These are phyloP conservation scores for Drosophila monieri DNA, from an alignment of 2,888 invertebrate species.

Conservation along the genomic window DNA sequence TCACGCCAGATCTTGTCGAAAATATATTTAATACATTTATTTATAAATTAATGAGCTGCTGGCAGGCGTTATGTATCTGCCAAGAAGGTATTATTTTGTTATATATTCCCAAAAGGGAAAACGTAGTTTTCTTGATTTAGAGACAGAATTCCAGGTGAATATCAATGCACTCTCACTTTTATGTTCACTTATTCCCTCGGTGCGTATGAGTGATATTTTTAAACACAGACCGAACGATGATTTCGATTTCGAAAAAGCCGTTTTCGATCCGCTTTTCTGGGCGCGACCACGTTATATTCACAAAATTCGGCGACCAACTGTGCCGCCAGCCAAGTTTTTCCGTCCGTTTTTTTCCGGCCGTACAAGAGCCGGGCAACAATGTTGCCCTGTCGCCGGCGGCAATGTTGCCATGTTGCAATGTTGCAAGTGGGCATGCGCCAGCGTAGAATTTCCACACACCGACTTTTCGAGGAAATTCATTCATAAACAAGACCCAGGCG, in stretches of 20 bases:
- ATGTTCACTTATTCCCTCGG: constrained; percentile 13
- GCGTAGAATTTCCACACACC: constrained; percentile 27
- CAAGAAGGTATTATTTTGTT: not conserved
- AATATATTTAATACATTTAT: constrained; percentile 56
- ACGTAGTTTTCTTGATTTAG: not conserved
- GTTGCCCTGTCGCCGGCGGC: constrained; percentile 24
- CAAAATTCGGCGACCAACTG: constrained; percentile 63
- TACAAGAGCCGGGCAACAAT: constrained; percentile 25
- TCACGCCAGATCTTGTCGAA: constrained; percentile 15
- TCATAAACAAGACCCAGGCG: constrained; percentile 64
- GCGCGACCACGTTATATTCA: constrained; percentile 68
- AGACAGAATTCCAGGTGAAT: constrained; percentile 4
- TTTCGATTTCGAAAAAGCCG: constrained; percentile 3
- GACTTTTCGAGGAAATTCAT: constrained; percentile 49
- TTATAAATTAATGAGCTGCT: constrained; percentile 63
- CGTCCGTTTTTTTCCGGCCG: constrained; percentile 54
- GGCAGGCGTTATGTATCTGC: constrained; percentile 22
- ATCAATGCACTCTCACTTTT: constrained; percentile 28
- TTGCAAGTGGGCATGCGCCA: constrained; percentile 58
- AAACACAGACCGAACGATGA: constrained; percentile 9
- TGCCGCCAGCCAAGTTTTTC: constrained; percentile 58
- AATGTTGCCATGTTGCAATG: constrained; percentile 39
- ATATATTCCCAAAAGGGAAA: not conserved
- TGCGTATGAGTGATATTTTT: constrained; percentile 36
- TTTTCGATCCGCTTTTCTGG: constrained; percentile 11